A percentile compares a stretch with the other conserved stretches of the same genome.
phyloP scores from a whole-genome alignment of 2,113 vertebrate genomes.

The Python bivittatus region DNA sequence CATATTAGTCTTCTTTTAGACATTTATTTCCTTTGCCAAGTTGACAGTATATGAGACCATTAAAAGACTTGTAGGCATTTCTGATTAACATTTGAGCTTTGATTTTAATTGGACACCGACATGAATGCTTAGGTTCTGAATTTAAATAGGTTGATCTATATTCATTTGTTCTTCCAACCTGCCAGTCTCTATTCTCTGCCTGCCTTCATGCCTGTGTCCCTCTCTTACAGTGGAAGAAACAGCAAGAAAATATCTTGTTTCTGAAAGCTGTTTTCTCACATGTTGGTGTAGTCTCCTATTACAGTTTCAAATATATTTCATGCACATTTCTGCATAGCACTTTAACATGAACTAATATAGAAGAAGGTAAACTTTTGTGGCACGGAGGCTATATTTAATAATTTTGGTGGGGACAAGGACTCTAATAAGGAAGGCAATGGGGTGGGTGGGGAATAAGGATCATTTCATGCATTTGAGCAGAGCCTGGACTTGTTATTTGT shows the following conservation, averaged over 20 bases:
- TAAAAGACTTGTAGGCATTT: slow-evolving; percentile 27
- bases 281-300: neutral
- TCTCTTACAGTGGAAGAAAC: neutral
- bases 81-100: neutral
- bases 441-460: neutral
- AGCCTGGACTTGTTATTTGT: neutral
- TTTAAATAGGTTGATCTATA: slow-evolving; percentile 18
- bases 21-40: neutral
- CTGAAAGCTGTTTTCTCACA: neutral
- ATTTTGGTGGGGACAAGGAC: neutral
- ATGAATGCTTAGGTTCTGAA: slow-evolving; percentile 26
- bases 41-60: slow-evolving; percentile 11
- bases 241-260: neutral
- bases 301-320: neutral
- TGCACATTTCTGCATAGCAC: neutral
- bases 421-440: neutral
- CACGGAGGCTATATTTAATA: neutral
- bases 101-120: slow-evolving; percentile 16
- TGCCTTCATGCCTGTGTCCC: neutral
- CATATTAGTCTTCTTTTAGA: slow-evolving; percentile 3
- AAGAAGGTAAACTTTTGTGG: neutral
- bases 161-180: slow-evolving; percentile 23
- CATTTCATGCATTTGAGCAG: neutral
- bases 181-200: neutral
- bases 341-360: neutral